Evolutionary conservation across 2,888 invertebrate genomes (phyloP), one percentile per base, ranked within the genome.

Genomic region (Anticlea derivata): DNA sequence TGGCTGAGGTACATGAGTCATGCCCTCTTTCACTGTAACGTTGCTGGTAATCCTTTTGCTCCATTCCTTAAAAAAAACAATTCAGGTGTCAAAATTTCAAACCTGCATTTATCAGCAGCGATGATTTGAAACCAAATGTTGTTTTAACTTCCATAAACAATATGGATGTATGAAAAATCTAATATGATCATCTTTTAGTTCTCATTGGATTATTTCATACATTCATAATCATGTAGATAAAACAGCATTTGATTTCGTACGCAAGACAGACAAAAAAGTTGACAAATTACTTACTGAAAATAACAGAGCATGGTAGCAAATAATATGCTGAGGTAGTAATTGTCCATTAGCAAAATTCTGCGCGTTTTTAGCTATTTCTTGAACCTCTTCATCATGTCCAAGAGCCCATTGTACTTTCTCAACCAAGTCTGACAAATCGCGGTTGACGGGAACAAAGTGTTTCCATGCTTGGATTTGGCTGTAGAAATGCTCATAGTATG

Each of bases 401-500:
- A 91, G 92, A 0, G 96, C 96, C 97, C 97, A 97, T 17, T 91
- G 86, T 55, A 99, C 85, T 78, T 94, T 94, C 17, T 96, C 93
- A 1, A 95, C 86, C 34, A 99, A 88, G 88, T 99, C 94, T 5
- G 95, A 94, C 11, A 99, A 87, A 80, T 98, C 95, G 34, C 92
- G 83, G 68, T 95, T 93, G 26, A 98, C 89, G 5, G 98, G 96
- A 45, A 99, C 88, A 78, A 94, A 99, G 83, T 99, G 98, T 65
- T 93, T 88, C 84, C 94, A 93, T 0, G 97, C 94, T 48, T 91
- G 75, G 7, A 98, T 82, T 61, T 95, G 92, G 27, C 92, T 83
- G 75, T 99, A 99, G 83, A 98, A 99, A 88, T 97, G 96, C 91
- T 99, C 99, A 78, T 97, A 97, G 83, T 96, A 99, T n/a, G 93